Percentiles rank a stretch among this genome's conserved stretches.
phyloP scores from a whole-genome alignment of 2,113 vertebrate species.

The Dryoscopus gambensis region DNA sequence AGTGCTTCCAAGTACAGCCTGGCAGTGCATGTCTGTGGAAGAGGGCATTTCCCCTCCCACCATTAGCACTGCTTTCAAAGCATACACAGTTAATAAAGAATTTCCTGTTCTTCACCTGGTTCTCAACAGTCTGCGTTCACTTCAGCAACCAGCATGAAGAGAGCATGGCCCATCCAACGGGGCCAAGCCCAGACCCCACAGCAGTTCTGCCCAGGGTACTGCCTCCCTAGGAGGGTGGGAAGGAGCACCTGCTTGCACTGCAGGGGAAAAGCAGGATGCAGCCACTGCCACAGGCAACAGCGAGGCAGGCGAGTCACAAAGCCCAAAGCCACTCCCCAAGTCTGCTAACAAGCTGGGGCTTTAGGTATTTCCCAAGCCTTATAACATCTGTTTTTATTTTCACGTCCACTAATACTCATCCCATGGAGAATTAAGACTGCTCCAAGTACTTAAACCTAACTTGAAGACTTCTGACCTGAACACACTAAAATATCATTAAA shows the following conservation, averaged over 20 bases:
- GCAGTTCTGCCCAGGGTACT: not conserved
- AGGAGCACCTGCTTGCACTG: not conserved
- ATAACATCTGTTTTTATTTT: not conserved
- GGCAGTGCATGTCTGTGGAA: not conserved
- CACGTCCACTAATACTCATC: not conserved
- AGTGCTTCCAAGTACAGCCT: not conserved
- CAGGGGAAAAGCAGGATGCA: not conserved
- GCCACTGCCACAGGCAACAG: not conserved
- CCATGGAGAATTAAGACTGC: not conserved
- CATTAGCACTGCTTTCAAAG: not conserved
- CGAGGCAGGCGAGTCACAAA: not conserved
- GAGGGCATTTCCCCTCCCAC: not conserved
- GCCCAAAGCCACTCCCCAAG: not conserved
- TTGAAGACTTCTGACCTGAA: not conserved
- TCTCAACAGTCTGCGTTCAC: not conserved
- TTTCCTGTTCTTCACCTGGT: not conserved
- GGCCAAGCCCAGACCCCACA: not conserved
- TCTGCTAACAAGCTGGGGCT: not conserved
- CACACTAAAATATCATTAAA: not conserved
- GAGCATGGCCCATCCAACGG: not conserved
- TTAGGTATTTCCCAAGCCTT: not conserved
- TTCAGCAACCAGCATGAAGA: not conserved
- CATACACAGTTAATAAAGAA: not conserved
- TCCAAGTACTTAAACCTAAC: not conserved
- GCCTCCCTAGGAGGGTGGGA: not conserved